Evolutionary conservation across 2,797 vertebrate genomes (phyloP), one percentile per base, ranked within the genome.

Genomic region (Brotogeris chrysoptera): DNA sequence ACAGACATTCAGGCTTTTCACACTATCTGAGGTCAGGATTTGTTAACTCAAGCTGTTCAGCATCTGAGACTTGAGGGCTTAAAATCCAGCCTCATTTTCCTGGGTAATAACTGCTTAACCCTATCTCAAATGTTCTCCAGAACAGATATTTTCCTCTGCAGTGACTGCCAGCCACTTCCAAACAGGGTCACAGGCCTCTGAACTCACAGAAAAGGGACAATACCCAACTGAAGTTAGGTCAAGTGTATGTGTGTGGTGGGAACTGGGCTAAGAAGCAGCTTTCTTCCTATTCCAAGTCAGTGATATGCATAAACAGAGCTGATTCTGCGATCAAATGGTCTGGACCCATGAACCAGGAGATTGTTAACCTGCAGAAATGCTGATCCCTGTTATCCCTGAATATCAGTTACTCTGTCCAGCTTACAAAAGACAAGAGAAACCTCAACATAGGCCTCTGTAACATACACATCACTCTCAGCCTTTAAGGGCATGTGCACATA

Each of bases 81-180:
- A 89, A 95, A 91, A 94, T 71, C 39, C 83, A 90, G 6, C 86
- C 74, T 96, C 78, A 93, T 96, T 93, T 95, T 94, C 86, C 78
- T 44, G 53, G n/a, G 74, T 90, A 69, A 85, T 8, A 41, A 78
- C 74, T 80, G 61, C 90, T 91, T 89, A 89, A 95, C 88, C 92
- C 43, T 36, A 61, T 60, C 34, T 74, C 38, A 84, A 65, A 68
- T 68, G 53, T 44, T 30, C 64, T 77, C 49, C 24, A 64, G 73
- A 92, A 80, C 25, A 82, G 52, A 91, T 63, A 74, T 65, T 4
- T 21, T 80, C 32, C 52, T 60, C 68, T 38, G 24, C 66, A 92
- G 68, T 12, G 30, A 82, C 49, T 80, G 68, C 32, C 68, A 94
- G 74, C 9, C 52, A 34, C 66, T 84, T 82, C 78, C 46, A 46